Base-by-base conservation (phyloP, 2,888 invertebrate species). In the Agrilus mali region DNA sequence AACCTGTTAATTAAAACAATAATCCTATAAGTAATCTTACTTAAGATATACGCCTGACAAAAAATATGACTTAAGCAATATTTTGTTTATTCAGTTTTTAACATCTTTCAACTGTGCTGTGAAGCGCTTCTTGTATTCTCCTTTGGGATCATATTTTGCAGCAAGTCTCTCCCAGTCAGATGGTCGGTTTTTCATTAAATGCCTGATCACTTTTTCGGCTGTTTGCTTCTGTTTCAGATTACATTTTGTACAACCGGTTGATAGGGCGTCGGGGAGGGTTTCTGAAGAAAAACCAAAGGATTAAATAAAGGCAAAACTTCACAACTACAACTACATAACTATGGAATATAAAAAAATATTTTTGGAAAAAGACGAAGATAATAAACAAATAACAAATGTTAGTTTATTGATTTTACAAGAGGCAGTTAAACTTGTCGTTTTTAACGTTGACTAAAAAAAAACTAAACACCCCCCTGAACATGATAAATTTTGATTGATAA, bases 81-180 rank as follows among this genome's bases (percentile, higher is more conserved):
- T 40, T 40, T 40, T 39, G 13, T 10, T 27, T 10, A 27, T 27
- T 27, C 27, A 27, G 8, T 27, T 27, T 27, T 27, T 27, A 3
- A 10, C 10, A 10, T 27, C 27, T 27, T 4, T 27, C 8, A 35
- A 2, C 4, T 35, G 16, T 12, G 40, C n/a, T 41, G 72, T 71
- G 44, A 66, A 75, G 33, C 70, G 68, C 49, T 68, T 70, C 58
- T 71, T 69, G 60, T 73, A 75, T 46, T 78, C 74, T 1, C 83
- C 83, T 10, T 77, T 73, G 4, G 84, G 82, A 60, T 86, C 86
- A 70, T 80, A 85, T 52, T 77, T 77, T 14, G 71, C 68, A 7
- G 75, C 58, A 22, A 85, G 67, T 56, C 77, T 73, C 10, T 76
- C 72, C 81, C 83, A 85, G 52, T 84, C 82, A 1, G 70, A 69